Conservation (phyloP, 2,797 vertebrate species). For the Hydrolagus colliei region DNA sequence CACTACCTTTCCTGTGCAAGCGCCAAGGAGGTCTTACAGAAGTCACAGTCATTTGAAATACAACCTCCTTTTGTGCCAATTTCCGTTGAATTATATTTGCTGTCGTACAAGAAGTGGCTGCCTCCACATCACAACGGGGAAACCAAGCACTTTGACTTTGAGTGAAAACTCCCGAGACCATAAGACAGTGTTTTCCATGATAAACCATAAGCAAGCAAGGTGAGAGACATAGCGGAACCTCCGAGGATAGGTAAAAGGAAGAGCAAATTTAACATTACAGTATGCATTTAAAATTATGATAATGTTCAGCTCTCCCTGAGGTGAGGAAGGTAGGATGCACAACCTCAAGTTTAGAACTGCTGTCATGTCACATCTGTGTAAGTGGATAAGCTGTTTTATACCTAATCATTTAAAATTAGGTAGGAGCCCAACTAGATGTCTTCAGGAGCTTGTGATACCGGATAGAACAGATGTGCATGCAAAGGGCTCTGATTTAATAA, state of each 20-base stretch:
- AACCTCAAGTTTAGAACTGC: conserved; percentile 20
- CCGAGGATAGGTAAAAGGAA: background rate
- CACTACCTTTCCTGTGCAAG: background rate
- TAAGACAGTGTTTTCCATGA: background rate
- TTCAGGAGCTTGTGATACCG: conserved; percentile 15
- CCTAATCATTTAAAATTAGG: conserved; percentile 29
- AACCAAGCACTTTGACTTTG: background rate
- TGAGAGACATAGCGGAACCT: background rate
- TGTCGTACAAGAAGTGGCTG: background rate
- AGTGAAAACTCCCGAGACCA: background rate
- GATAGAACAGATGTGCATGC: conserved; percentile 21
- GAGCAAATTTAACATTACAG: background rate
- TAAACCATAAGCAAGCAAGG: background rate
- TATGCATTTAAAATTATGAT: background rate
- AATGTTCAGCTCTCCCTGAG: conserved; percentile 12
- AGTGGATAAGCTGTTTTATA: conserved; percentile 29
- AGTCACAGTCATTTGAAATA: background rate
- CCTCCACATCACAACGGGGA: background rate
- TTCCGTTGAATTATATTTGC: background rate
- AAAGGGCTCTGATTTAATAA: conserved; percentile 25
- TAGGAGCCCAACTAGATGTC: conserved; percentile 1
- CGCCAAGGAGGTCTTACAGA: background rate
- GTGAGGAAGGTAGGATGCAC: background rate
- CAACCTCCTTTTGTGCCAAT: too few relatives aligned
- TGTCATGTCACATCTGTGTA: conserved; percentile 12